phyloP scores from a whole-genome alignment of 1,140 invertebrate species.

The Pseudomyrmex flavicornis region DNA sequence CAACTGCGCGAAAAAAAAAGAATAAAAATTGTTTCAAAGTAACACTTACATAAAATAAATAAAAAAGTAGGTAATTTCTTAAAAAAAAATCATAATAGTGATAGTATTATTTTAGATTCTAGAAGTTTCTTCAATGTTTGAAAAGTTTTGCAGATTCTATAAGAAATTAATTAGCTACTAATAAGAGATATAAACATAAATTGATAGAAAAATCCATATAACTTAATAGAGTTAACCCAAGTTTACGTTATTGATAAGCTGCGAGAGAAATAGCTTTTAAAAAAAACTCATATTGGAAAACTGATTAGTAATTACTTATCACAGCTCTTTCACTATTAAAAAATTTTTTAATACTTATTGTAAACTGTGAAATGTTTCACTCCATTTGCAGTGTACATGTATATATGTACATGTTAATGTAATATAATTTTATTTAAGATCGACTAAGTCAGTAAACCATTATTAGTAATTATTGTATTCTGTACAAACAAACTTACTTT shows the following conservation, averaged over 20 bases:
- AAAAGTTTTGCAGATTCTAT: too few species aligned
- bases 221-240: neutral
- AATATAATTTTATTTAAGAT: neutral
- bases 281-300: neutral
- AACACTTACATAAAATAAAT: neutral
- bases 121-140: too few species aligned
- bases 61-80: too few species aligned
- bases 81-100: neutral
- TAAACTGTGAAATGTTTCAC: too few species aligned
- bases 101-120: neutral
- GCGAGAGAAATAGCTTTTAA: neutral
- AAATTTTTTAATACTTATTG: too few species aligned
- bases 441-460: neutral
- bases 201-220: too few species aligned
- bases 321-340: neutral
- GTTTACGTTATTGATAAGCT: slow-evolving; percentile 1
- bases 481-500: slow-evolving; percentile 87
- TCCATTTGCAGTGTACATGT: too few species aligned
- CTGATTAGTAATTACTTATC: neutral
- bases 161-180: too few species aligned
- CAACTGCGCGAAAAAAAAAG: slow-evolving; percentile 86
- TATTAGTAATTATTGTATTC: neutral
- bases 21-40: slow-evolving; percentile 1
- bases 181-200: too few species aligned
- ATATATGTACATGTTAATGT: neutral